phyloP scores from a whole-genome alignment of 1,140 invertebrate genomes.

The Proctacanthus coquilletti region DNA sequence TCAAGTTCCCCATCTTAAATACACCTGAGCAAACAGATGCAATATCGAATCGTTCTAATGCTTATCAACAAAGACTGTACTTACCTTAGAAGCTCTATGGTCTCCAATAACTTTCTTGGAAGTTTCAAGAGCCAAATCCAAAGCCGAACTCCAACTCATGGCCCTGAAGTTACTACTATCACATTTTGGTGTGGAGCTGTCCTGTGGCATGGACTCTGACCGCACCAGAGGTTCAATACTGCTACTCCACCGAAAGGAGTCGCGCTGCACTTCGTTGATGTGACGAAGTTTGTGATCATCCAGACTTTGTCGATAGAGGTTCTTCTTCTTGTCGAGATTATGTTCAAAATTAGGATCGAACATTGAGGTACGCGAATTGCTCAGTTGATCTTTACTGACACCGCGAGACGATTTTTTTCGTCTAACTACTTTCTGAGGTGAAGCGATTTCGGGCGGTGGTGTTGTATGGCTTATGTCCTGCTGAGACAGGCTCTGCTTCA shows the following conservation, averaged over 20 bases:
- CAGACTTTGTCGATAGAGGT: slow-evolving; percentile 24
- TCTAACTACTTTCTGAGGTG: slow-evolving; percentile 13
- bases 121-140: too few relatives aligned
- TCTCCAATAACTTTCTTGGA: too few relatives aligned
- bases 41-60: too few relatives aligned
- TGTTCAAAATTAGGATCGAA: slow-evolving; percentile 21
- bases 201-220: too few relatives aligned
- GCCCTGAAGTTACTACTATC: too few relatives aligned
- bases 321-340: slow-evolving; percentile 21
- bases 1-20: too few relatives aligned
- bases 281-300: slow-evolving; percentile 23
- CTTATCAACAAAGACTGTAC: too few relatives aligned
- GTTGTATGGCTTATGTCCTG: slow-evolving; percentile 9
- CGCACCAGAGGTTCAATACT: too few relatives aligned
- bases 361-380: slow-evolving; percentile 15
- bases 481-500: slow-evolving; percentile 22
- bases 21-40: too few relatives aligned
- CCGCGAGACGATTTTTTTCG: slow-evolving; percentile 4
- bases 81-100: too few relatives aligned
- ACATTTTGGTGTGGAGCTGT: too few relatives aligned
- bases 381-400: slow-evolving; percentile 8
- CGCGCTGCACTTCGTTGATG: slow-evolving; percentile 20
- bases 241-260: slow-evolving; percentile 13
- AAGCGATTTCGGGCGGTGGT: slow-evolving; percentile 7
- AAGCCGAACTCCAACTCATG: too few relatives aligned